Evolutionary conservation across 1,140 invertebrate species (phyloP).

Genomic region (Anastatus disparis): DNA sequence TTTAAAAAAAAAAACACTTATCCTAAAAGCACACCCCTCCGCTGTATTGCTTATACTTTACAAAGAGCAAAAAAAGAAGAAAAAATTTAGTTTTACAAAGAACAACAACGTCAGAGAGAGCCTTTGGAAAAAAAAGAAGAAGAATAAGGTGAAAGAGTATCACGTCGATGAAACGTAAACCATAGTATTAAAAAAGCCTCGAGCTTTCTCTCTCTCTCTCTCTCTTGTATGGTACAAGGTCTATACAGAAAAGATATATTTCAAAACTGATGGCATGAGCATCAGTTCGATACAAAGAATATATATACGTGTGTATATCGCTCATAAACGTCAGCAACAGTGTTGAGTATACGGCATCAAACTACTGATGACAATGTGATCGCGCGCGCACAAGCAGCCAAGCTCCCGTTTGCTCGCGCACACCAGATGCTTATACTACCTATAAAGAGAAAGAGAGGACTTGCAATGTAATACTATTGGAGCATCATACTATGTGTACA

Average conservation of each 20-base stretch:
- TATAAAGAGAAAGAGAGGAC: no score
- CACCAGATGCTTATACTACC: no score
- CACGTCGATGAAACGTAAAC: slow-evolving; percentile 31
- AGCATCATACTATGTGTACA: not conserved
- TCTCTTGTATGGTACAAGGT: not conserved
- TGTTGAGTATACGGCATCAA: not conserved
- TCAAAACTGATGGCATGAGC: no score
- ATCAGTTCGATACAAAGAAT: no score
- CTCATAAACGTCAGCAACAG: slow-evolving; percentile 31
- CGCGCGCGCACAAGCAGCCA: no score
- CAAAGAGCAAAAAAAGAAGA: no score
- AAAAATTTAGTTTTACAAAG: no score
- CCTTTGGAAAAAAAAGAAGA: not conserved
- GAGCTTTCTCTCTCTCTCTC: not conserved
- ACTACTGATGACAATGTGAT: slow-evolving; percentile 27
- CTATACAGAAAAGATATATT: no score
- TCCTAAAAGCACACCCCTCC: not conserved
- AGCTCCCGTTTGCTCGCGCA: no score
- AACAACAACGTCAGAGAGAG: no score
- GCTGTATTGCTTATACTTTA: no score
- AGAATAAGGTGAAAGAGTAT: not conserved
- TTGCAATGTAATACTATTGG: not conserved
- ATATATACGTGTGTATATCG: not conserved
- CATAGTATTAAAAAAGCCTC: not conserved
- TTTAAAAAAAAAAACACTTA: slow-evolving; percentile 28